Base-by-base conservation (phyloP, 2,113 vertebrate genomes). In the Pelmatolapia mariae region DNA sequence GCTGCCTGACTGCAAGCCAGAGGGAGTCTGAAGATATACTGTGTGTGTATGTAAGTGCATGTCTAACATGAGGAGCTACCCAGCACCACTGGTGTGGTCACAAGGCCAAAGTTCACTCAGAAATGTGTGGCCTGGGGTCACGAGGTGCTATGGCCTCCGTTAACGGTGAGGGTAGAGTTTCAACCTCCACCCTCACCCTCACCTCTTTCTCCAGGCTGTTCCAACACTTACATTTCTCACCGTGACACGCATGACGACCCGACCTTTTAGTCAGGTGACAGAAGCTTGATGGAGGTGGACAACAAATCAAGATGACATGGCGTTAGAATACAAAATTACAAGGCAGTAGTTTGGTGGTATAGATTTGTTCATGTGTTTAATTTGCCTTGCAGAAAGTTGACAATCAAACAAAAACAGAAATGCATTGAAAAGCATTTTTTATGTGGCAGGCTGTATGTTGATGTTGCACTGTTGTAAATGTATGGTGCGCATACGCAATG, bases 71-170 rank as follows among this genome's bases (percentile, higher is more conserved):
- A 90, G 89, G 93, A 87, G 93, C 92, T 92, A 94, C 88, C 82
- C 92, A 90, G 92, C 87, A 91, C 94, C 92, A 91, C 94, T 86
- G 93, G 92, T 94, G 94, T 93, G 93, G 95, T 94, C 94, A 93
- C 71, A 81, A 91, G 95, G 95, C 91, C 95, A 96, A 92, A 96
- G 95, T 94, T 95, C 95, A 96, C 89, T 81, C 87, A 95, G 90
- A 95, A 96, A 96, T 96, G 95, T 94, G 96, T 96, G 96, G 94
- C 94, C 91, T 18, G 84, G 86, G 96, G 95, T 96, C 94, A 93
- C 91, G 91, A 96, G 95, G 95, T 95, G 92, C 89, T 91, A 86
- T 94, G 93, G 93, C 92, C 95, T 95, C 91, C 91, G 95, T 95
- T 95, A 95, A 96, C 93, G 95, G 95, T 87, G 85, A 92, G 95